phyloP scores from a whole-genome alignment of 30 jellyfish, hydroid and myxozoan species.

The Mastigias papua region DNA sequence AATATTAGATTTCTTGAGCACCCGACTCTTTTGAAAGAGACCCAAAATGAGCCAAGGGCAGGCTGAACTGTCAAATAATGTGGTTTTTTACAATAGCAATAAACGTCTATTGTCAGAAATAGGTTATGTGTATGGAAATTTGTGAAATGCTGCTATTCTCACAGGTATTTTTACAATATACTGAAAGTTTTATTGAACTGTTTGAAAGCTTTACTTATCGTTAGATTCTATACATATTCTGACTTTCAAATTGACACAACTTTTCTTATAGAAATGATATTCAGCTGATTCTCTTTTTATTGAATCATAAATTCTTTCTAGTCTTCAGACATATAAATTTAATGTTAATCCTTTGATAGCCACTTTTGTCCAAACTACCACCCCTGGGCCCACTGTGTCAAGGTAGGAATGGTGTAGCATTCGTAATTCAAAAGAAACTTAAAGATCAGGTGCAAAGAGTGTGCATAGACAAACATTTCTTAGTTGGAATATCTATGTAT shows the following conservation, averaged over 20 bases:
- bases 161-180: neutral
- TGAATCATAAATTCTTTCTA: neutral
- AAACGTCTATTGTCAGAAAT: neutral
- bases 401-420: too few relatives aligned
- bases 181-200: neutral
- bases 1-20: neutral
- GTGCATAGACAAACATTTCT: too few relatives aligned
- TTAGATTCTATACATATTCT: neutral
- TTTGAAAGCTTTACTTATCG: neutral
- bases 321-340: neutral
- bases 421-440: too few relatives aligned
- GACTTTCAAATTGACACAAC: neutral
- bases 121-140: neutral
- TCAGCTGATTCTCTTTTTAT: neutral
- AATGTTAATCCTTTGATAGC: neutral
- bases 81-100: neutral
- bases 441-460: too few relatives aligned
- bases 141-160: neutral
- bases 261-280: neutral
- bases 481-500: too few relatives aligned
- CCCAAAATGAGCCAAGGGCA: neutral
- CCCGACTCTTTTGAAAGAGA: neutral
- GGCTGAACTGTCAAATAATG: neutral
- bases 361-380: neutral
- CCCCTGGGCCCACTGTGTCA: neutral